Evolutionary conservation across 2,113 vertebrate genomes (phyloP).

Genomic region (Xenotilapia flavipinnis): DNA sequence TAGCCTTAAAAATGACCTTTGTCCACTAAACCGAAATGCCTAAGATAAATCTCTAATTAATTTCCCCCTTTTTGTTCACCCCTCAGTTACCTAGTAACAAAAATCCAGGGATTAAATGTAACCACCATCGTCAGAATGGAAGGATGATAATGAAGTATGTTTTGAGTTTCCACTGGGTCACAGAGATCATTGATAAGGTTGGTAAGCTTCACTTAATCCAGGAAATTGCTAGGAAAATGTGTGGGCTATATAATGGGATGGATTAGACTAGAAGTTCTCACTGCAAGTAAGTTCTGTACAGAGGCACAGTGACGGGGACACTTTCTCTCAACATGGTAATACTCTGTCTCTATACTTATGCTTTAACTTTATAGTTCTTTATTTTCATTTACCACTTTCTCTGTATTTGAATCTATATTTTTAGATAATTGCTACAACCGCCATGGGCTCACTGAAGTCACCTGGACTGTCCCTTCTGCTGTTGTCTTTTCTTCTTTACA

Average conservation of each 20-base stretch:
- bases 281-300: not conserved
- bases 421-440: conserved; percentile 46
- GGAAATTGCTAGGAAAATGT: not conserved
- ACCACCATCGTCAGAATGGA: conserved; percentile 26
- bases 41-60: not conserved
- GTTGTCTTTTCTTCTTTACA: conserved; percentile 77
- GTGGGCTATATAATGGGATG: conserved; percentile 52
- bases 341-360: not conserved
- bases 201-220: conserved; percentile 49
- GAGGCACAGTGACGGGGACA: conserved; percentile 22
- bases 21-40: not conserved
- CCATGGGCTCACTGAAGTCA: conserved; percentile 78
- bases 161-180: conserved; percentile 43
- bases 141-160: conserved; percentile 26
- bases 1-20: not conserved
- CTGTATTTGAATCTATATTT: not conserved
- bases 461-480: conserved; percentile 73
- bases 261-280: not conserved
- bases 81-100: conserved; percentile 47
- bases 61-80: not conserved
- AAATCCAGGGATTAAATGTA: conserved; percentile 44
- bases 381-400: not conserved
- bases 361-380: not conserved
- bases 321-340: conserved; percentile 34
- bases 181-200: conserved; percentile 57